These are phyloP conservation scores for Cantharis nigra DNA, from an alignment of 2,888 invertebrate species.

Conservation along the genomic window DNA sequence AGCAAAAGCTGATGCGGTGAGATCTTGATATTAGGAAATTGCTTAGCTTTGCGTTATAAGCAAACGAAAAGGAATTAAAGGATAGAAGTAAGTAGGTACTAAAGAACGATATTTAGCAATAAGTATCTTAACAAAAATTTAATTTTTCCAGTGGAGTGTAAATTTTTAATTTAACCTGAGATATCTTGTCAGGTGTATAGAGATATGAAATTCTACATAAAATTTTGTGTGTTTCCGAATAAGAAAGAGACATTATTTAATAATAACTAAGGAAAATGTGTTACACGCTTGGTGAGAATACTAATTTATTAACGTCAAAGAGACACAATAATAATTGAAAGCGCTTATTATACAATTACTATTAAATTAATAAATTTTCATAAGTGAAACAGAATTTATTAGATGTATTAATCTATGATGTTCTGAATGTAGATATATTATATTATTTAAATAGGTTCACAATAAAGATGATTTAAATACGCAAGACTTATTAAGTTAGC, in stretches of 20 bases:
- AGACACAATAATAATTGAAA: not conserved
- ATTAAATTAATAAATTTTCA: not conserved
- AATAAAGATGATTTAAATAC: not conserved
- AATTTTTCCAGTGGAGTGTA: not conserved
- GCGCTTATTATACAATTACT: not conserved
- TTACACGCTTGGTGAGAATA: not conserved
- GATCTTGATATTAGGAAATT: slow-evolving; percentile 19
- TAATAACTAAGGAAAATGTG: not conserved
- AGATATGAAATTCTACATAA: not conserved
- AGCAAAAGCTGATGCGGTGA: slow-evolving; percentile 21
- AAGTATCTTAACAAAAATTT: not conserved
- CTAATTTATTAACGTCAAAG: not conserved
- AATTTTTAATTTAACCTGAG: not conserved
- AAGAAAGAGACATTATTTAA: not conserved
- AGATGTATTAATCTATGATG: not conserved
- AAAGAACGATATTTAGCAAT: not conserved
- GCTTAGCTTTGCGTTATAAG: slow-evolving; percentile 7
- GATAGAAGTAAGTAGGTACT: slow-evolving; percentile 3
- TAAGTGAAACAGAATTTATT: not conserved
- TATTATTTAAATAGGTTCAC: not conserved
- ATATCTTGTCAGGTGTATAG: not conserved
- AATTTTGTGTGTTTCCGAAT: not conserved
- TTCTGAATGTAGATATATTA: not conserved
- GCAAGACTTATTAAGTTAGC: slow-evolving; percentile 11
- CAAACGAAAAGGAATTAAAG: slow-evolving; percentile 10